Evolutionary conservation across 1,140 invertebrate species (phyloP), one percentile per base, ranked within the genome.

Genomic region (Pomacea maculata): DNA sequence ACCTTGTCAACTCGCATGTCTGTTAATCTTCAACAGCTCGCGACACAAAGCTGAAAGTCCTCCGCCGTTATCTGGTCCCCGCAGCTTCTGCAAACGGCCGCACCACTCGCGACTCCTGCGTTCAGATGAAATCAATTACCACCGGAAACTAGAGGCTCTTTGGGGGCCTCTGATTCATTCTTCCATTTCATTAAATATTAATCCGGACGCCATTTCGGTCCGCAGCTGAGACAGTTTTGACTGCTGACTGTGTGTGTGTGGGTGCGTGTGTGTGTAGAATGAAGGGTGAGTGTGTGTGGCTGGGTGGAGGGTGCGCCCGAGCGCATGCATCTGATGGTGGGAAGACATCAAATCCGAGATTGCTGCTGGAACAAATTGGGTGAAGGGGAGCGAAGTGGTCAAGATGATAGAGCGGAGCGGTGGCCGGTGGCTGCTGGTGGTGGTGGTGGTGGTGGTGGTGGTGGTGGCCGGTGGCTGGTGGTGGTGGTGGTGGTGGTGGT

Each of bases 121-220:
- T 61, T 61, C 54, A 63, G 75, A 76, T 76, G 75, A 76, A 76
- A 76, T 76, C 57, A 76, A 76, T 76, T 76, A 76, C 55, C 34
- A n/a, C 63, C 75, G 75, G 75, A 64, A 76, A 76, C 75, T 19
- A 55, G 75, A 76, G 75, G 63, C 17, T 63, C 75, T 76, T 61
- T 25, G 75, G 75, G 25, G 75, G 63, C 61, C 29, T 70, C 67
- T 70, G 67, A 70, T 70, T 70, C 67, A 70, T 70, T 70, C 67
- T 25, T 70, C 67, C 29, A 34, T 70, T 34, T n/a, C 67, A 70
- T 70, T 70, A 70, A 70, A 70, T 70, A 70, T 70, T 70, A 70
- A 70, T 70, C 29, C 67, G 10, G 67, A 34, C 21, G 67, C 67
- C 21, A 34, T 61, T 61, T 61, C 57, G 2, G 57, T 11, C 11